Evolutionary conservation across 2,113 vertebrate genomes (phyloP).

Genomic region (Glaucidium brasilianum): DNA sequence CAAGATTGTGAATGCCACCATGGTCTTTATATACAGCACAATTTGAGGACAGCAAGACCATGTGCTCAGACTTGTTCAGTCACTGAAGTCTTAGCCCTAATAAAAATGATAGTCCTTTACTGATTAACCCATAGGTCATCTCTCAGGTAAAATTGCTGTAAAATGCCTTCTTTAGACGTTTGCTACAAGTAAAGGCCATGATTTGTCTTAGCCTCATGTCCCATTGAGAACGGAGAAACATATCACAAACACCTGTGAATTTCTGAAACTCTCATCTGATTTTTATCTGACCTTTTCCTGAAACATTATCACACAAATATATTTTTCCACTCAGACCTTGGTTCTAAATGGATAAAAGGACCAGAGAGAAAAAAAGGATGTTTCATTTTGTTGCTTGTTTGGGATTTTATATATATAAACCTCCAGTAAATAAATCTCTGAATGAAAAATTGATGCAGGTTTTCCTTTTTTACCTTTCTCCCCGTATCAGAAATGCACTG

Average conservation of each 20-base stretch:
- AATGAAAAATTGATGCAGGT: conserved; percentile 62
- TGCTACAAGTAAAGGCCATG: background rate
- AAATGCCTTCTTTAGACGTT: background rate
- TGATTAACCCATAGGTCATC: background rate
- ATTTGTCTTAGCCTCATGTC: background rate
- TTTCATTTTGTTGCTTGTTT: background rate
- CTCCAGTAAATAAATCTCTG: background rate
- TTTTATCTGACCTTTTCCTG: conserved; percentile 33
- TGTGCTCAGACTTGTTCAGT: background rate
- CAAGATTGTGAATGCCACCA: background rate
- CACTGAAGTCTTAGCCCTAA: background rate
- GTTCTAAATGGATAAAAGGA: background rate
- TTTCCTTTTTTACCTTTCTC: conserved; percentile 45
- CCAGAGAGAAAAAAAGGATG: background rate
- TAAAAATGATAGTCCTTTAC: background rate
- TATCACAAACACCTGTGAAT: background rate
- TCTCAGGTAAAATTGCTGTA: background rate
- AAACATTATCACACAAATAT: conserved; percentile 13
- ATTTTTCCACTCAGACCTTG: background rate
- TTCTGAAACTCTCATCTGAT: conserved; percentile 23
- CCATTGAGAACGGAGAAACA: background rate
- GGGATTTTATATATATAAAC: background rate
- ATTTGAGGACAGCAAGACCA: background rate
- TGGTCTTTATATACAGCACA: background rate
- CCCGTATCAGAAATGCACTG: conserved; percentile 62